Evolutionary conservation across 2,797 vertebrate species (phyloP).

Genomic region (Catharus ustulatus): DNA sequence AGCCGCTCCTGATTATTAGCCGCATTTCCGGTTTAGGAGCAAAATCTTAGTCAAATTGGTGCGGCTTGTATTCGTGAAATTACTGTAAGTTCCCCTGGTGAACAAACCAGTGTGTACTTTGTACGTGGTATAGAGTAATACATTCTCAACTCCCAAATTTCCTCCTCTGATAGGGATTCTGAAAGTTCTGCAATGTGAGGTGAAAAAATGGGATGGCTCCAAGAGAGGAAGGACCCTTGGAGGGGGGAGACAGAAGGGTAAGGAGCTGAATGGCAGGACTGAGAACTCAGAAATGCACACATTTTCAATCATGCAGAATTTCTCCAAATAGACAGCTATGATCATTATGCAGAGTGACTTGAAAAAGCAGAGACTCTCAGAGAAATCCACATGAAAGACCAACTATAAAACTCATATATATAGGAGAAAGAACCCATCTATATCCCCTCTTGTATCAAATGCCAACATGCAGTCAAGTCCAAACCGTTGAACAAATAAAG

Average conservation of each 20-base stretch:
- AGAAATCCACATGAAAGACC: slow-evolving; percentile 18
- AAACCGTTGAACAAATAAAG: neutral
- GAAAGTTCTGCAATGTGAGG: neutral
- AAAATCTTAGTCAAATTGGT: too few species aligned
- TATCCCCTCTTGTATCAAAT: neutral
- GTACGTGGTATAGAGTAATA: neutral
- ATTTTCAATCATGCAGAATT: neutral
- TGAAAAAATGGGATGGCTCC: neutral
- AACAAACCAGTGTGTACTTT: neutral
- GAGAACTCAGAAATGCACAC: neutral
- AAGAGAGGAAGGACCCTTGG: neutral
- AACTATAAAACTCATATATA: neutral
- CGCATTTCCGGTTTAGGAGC: too few species aligned
- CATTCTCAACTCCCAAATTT: neutral
- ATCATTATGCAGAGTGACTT: neutral
- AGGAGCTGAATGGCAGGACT: neutral
- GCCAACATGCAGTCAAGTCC: neutral
- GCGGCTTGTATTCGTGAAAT: too few species aligned
- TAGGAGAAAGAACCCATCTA: neutral
- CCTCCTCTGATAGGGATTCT: neutral
- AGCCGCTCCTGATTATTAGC: too few species aligned
- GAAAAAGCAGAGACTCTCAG: slow-evolving; percentile 33
- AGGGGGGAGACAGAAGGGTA: neutral
- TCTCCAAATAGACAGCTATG: neutral
- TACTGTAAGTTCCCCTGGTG: neutral